Percentiles rank a stretch among this genome's conserved stretches.
phyloP scores from a whole-genome alignment of 2,888 invertebrate species.

The Asteroscopus sphinx region DNA sequence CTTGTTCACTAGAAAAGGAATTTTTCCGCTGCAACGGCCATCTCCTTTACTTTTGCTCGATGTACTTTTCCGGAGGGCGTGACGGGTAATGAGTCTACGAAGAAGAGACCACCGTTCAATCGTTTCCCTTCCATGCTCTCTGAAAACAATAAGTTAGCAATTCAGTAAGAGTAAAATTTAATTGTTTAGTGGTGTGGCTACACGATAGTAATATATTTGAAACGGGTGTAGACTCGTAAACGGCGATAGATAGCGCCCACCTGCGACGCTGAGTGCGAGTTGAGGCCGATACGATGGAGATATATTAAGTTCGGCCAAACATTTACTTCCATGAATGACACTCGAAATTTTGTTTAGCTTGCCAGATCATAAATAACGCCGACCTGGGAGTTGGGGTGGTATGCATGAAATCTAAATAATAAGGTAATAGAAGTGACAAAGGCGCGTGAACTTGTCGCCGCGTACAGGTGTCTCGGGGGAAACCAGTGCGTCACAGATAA shows the following conservation, averaged over 20 bases:
- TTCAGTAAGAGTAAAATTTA: constrained; percentile 39
- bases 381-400: no score
- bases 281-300: constrained; percentile 5
- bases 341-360: background rate
- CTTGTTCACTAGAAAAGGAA: constrained; percentile 45
- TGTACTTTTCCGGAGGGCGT: constrained; percentile 71
- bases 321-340: constrained; percentile 29
- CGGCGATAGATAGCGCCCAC: constrained; percentile 32
- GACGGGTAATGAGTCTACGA: constrained; percentile 64
- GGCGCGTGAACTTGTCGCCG: no score
- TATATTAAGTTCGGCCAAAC: constrained; percentile 15
- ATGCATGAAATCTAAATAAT: no score
- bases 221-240: constrained; percentile 28
- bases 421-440: no score
- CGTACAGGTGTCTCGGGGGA: no score
- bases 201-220: constrained; percentile 33
- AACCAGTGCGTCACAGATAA: no score
- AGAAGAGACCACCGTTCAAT: constrained; percentile 67
- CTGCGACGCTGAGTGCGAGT: constrained; percentile 25
- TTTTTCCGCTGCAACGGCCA: constrained; percentile 58
- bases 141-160: constrained; percentile 52
- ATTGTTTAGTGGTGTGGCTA: constrained; percentile 30
- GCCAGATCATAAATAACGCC: constrained; percentile 7
- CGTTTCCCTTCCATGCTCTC: constrained; percentile 62
- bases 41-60: constrained; percentile 61